Evolutionary conservation across 2,888 invertebrate genomes (phyloP), one percentile per base, ranked within the genome.

Genomic region (Pterostichus madidus): DNA sequence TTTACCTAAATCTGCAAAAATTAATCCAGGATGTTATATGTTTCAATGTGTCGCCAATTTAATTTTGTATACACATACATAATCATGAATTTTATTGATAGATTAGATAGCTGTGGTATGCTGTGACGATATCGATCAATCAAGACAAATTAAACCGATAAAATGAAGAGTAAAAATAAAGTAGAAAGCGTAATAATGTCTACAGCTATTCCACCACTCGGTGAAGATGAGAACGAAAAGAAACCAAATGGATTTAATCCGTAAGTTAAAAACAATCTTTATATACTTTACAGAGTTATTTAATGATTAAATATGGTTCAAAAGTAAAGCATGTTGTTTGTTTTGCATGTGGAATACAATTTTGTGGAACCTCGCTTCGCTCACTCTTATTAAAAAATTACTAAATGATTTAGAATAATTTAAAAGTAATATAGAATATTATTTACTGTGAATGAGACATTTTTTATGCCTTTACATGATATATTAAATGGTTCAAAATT

Each of bases 41-140:
- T 39, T 1, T 49, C 49, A 2, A 49, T 5, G 49, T 49, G 39
- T 39, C 6, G 39, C 1, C 13, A 49, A 39, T 68, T 68, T 68
- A 39, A 56, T 56, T 13, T 6, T 56, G 56, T 56, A 56, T n/a
- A 56, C 13, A 56, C 17, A 7, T 17, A 7, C 56, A 15, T 56
- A 56, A 56, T 56, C 11, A 49, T 49, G 8, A 64, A 15, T 71
- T 44, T 71, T 44, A 71, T 71, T 44, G 5, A 44, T 15, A 71
- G 80, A 80, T 80, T 44, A 78, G 78, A 78, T 80, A 73, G 24
- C 35, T 8, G 53, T 73, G 71, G 71, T 39, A 80, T 73, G 80
- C 32, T 80, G 56, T 56, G 80, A 73, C 73, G 56, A 73, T 17
- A 17, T 80, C 31, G 80, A 80, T 80, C 73, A 61, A 24, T 56